Evolutionary conservation across 2,113 vertebrate genomes (phyloP), one percentile per base, ranked within the genome.

Genomic region (Dicerorhinus sumatrensis): DNA sequence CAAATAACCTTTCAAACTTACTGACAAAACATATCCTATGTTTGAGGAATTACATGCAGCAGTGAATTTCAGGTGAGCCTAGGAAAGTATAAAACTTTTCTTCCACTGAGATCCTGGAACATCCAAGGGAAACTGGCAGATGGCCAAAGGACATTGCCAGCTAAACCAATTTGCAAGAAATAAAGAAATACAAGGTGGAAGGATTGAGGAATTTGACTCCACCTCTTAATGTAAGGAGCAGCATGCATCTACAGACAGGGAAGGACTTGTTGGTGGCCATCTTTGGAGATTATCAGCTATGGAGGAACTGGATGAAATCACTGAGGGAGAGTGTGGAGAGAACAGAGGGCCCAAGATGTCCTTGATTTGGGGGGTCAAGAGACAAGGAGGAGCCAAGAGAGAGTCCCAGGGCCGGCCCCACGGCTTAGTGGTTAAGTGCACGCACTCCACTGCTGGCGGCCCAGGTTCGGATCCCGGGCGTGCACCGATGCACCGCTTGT

Each of bases 1-100:
- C 46, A 77, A 86, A 42, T 77, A 93, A 67, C 27, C 82, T 86
- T 77, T 93, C 54, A 67, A 67, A 86, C 17, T 77, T 77, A 58
- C 60, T 56, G 82, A 86, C 60, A 89, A 93, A 85, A 77, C 46
- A n/a, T 56, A 33, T 75, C 42, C 63, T 73, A 56, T 56, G 20
- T 77, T 86, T 77, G 69, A 86, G 72, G 73, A 86, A 56, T 86
- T 85, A 11, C 33, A 85, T 21, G 63, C 48, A 54, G n/a, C 51
- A 65, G 51, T 51, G 29, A 31, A 77, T 76, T 67, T 85, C 27
- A 58, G 72, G 60, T 58, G 36, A 91, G 48, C 63, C 60, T 33
- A 14, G 51, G 73, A 54, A 93, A 56, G 14, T 54, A 42, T 14
- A 42, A 56, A 86, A n/a, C n/a, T 93, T 63, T 63, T 76, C 72